These are phyloP conservation scores for Rostratula benghalensis DNA, from an alignment of 2,113 vertebrate genomes.

Conservation along the genomic window DNA sequence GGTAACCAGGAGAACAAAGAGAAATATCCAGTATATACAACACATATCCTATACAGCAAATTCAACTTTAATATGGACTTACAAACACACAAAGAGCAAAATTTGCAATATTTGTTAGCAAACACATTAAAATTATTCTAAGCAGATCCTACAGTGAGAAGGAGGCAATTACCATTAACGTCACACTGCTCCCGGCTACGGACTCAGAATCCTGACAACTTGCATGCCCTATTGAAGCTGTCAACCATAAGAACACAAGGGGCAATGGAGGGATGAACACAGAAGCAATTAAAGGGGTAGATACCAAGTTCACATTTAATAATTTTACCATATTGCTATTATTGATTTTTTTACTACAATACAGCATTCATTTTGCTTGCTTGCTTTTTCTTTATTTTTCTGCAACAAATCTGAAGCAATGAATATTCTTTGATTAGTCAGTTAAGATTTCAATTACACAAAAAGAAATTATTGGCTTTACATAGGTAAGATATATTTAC, in stretches of 20 bases:
- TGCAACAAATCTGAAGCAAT: background rate
- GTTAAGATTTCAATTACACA: background rate
- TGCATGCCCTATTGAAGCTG: background rate
- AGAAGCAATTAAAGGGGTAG: background rate
- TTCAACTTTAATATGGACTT: background rate
- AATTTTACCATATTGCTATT: background rate
- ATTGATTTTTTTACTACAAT: background rate
- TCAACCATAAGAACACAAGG: background rate
- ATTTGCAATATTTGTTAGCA: background rate
- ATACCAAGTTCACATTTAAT: background rate
- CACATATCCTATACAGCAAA: background rate
- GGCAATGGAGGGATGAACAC: background rate
- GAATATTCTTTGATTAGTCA: background rate
- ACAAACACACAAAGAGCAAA: background rate
- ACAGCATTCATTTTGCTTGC: accelerated
- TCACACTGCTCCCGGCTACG: background rate
- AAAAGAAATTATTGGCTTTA: background rate
- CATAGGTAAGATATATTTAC: background rate
- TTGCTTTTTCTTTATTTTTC: background rate
- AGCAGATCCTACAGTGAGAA: background rate
- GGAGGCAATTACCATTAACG: background rate
- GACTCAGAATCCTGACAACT: background rate
- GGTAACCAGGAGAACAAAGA: background rate
- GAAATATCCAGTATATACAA: background rate
- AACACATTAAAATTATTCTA: background rate